These are phyloP conservation scores for Pterocles gutturalis DNA, from an alignment of 2,113 vertebrate species.

Conservation along the genomic window DNA sequence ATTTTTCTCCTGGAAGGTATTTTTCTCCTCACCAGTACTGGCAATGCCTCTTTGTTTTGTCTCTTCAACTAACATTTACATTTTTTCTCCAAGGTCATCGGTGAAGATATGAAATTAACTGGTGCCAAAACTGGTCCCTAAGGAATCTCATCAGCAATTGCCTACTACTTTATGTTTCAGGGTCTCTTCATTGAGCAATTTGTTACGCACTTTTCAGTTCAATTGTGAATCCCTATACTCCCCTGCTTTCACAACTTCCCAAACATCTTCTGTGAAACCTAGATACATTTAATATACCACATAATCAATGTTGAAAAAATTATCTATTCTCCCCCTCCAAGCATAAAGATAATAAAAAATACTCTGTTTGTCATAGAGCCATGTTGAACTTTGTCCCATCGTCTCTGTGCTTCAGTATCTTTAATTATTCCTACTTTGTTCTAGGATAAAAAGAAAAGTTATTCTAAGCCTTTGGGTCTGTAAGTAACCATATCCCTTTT, in stretches of 20 bases:
- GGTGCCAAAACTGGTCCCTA: not conserved
- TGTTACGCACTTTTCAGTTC: not conserved
- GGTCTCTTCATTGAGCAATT: not conserved
- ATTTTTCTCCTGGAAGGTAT: not conserved
- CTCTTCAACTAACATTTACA: not conserved
- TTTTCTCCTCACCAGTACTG: not conserved
- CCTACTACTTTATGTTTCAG: not conserved
- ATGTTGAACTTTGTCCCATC: not conserved
- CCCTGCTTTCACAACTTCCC: not conserved
- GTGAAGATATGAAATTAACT: not conserved
- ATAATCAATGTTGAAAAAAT: not conserved
- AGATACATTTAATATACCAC: not conserved
- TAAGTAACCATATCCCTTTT: not conserved
- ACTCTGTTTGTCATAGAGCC: not conserved
- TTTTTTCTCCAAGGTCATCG: slow-evolving; percentile 35
- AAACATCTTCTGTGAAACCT: not conserved
- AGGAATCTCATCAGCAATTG: not conserved
- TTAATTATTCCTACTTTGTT: not conserved
- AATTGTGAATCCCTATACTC: not conserved
- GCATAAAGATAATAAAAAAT: not conserved
- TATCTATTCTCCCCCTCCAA: not conserved
- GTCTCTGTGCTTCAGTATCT: not conserved
- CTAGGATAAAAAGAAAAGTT: not conserved
- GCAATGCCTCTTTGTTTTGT: not conserved
- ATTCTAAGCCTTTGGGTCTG: not conserved